phyloP scores from a whole-genome alignment of 2,797 vertebrate species.

The Meriones psammophilus region DNA sequence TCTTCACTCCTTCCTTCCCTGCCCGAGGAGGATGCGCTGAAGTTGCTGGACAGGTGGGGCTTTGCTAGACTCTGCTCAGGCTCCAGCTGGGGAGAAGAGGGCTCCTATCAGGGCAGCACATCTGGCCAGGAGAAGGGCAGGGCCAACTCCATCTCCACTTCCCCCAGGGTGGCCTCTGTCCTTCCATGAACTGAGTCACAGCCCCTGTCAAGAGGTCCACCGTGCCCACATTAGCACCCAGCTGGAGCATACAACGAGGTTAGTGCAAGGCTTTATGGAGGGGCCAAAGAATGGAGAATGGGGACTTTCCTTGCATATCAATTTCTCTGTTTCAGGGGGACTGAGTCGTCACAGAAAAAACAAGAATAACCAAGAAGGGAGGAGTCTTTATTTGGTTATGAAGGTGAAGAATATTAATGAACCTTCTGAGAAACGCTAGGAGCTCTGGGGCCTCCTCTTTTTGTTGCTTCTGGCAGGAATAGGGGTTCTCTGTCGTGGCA shows the following conservation, averaged over 20 bases:
- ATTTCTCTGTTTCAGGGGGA: background rate
- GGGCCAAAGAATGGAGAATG: background rate
- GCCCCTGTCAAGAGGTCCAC: background rate
- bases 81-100: too few species aligned
- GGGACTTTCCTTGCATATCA: background rate
- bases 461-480: background rate
- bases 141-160: background rate
- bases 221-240: fast-evolving
- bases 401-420: background rate
- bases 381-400: background rate
- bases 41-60: background rate
- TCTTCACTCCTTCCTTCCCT: background rate
- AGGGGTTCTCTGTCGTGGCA: background rate
- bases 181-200: background rate
- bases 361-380: background rate
- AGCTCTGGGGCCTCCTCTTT: too few species aligned
- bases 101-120: background rate
- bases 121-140: background rate
- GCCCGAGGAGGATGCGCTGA: background rate
- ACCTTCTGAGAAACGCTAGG: background rate
- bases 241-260: background rate
- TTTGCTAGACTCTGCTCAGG: background rate
- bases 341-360: too few species aligned
- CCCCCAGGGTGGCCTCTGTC: background rate
- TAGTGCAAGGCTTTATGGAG: background rate